Percentiles rank a stretch among this genome's conserved stretches.
phyloP scores from a whole-genome alignment of 2,797 vertebrate species.

The Paguma larvata region DNA sequence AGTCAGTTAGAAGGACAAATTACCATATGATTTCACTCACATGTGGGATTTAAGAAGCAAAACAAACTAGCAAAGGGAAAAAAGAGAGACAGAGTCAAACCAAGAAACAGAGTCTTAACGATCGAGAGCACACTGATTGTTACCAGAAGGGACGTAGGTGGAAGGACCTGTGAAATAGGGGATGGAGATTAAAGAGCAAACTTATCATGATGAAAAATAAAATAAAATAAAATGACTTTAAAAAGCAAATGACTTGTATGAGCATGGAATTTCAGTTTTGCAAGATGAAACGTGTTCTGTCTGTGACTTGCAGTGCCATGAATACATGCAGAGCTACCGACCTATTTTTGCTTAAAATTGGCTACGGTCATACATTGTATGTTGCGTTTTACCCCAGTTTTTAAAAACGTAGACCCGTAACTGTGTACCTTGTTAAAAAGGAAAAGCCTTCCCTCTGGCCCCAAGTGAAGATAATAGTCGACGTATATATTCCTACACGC shows the following conservation, averaged over 20 bases:
- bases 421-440: neutral
- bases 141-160: neutral
- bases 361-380: too few relatives aligned
- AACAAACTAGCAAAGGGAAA: neutral
- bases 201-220: neutral
- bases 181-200: neutral
- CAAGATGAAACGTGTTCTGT: neutral
- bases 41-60: neutral
- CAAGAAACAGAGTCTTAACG: neutral
- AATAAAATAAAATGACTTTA: neutral
- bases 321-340: fast-evolving
- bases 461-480: neutral
- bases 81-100: neutral
- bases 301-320: fast-evolving
- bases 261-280: neutral
- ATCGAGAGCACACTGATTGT: neutral
- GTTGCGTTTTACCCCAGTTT: neutral
- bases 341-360: fast-evolving
- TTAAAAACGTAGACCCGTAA: neutral
- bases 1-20: neutral
- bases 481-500: neutral
- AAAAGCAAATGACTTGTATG: neutral
- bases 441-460: too few relatives aligned
- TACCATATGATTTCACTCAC: neutral
- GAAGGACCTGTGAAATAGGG: neutral